Evolutionary conservation across 2,113 vertebrate species (phyloP).

Genomic region (Colaptes auratus): DNA sequence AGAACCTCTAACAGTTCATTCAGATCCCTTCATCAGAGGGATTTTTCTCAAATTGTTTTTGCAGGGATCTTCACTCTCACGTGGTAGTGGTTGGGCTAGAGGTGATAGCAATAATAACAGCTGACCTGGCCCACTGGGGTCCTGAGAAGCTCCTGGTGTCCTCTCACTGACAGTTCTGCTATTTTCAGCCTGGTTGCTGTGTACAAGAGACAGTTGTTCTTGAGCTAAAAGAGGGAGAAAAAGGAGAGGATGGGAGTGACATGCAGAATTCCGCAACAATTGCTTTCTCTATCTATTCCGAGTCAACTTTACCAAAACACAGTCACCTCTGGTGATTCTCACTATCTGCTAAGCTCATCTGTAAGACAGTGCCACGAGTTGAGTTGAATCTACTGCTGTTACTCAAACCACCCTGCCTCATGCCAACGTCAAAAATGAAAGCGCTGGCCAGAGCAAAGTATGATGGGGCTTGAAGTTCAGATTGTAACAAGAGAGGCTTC

Average conservation of each 20-base stretch:
- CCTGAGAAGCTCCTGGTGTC: not conserved
- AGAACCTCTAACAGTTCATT: not conserved
- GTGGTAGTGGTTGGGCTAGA: not conserved
- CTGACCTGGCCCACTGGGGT: conserved; percentile 69
- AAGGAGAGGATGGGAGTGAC: not conserved
- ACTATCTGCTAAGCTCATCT: not conserved
- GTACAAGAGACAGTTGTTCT: conserved; percentile 30
- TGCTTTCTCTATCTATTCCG: not conserved
- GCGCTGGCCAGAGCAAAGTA: too few relatives aligned
- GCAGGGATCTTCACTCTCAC: not conserved
- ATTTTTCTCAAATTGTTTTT: not conserved
- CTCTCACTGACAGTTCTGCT: conserved; percentile 9
- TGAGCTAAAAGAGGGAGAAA: conserved; percentile 20
- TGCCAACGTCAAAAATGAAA: too few relatives aligned
- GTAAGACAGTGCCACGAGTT: not conserved
- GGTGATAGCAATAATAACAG: not conserved
- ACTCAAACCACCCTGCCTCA: too few relatives aligned
- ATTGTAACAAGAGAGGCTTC: too few relatives aligned
- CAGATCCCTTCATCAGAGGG: not conserved
- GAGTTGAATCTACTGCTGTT: too few relatives aligned
- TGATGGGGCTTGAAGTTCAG: too few relatives aligned
- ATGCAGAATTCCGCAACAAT: not conserved
- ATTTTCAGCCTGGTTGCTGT: conserved; percentile 76
- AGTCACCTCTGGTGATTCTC: not conserved
- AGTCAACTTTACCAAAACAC: not conserved